These are phyloP conservation scores for Prorops nasuta DNA, from an alignment of 1,140 invertebrate genomes.

Conservation along the genomic window DNA sequence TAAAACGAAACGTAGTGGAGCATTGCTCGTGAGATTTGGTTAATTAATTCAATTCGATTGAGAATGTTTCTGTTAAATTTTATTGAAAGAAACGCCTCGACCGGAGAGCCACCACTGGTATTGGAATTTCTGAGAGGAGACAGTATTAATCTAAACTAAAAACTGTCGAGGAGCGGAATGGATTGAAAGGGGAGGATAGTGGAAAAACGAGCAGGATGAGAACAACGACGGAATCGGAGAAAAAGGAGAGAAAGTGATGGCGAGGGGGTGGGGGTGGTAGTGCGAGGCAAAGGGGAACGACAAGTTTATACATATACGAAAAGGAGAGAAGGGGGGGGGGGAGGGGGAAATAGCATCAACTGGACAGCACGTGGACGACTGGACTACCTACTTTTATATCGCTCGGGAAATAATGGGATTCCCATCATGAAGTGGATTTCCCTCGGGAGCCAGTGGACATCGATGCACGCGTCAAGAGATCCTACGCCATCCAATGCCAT, in stretches of 20 bases:
- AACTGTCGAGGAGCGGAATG: slow-evolving; percentile 23
- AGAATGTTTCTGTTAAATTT: neutral
- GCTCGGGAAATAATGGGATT: slow-evolving; percentile 58
- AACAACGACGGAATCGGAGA: slow-evolving; percentile 7
- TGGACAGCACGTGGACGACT: slow-evolving; percentile 42
- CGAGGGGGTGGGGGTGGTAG: slow-evolving; percentile 16
- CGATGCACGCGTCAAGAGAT: slow-evolving; percentile 56
- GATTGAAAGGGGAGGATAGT: slow-evolving; percentile 18
- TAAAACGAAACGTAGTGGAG: no score
- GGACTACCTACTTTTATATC: slow-evolving; percentile 55
- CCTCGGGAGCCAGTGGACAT: slow-evolving; percentile 53
- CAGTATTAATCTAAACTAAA: slow-evolving; percentile 39
- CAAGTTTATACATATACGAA: slow-evolving; percentile 12
- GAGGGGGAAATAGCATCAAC: slow-evolving; percentile 32
- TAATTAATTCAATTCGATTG: no score
- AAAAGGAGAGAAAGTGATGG: slow-evolving; percentile 12
- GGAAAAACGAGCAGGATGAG: slow-evolving; percentile 4
- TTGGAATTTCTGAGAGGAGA: slow-evolving; percentile 1
- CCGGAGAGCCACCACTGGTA: neutral
- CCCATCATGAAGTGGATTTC: slow-evolving; percentile 59
- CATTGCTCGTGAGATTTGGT: no score
- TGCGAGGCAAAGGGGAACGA: slow-evolving; percentile 8
- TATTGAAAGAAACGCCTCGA: neutral
- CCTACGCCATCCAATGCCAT: slow-evolving; percentile 33
- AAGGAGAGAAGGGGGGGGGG: slow-evolving; percentile 10